Conservation (phyloP, 2,888 invertebrate genomes). For the Mayetiola destructor region DNA sequence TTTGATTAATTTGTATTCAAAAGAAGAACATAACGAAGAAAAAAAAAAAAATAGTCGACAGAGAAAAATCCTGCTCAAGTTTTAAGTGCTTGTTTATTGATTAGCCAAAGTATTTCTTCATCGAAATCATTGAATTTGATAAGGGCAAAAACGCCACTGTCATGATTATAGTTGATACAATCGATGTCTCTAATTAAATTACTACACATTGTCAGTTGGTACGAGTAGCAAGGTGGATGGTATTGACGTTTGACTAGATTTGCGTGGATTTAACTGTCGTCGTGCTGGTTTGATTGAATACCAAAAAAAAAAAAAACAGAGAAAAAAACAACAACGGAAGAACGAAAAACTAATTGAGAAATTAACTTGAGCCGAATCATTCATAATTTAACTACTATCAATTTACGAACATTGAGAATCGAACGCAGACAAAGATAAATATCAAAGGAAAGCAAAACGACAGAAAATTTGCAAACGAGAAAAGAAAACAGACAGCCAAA, state of each 20-base stretch:
- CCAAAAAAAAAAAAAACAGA: too few relatives aligned
- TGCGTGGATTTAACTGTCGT: too few relatives aligned
- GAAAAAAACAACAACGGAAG: not conserved
- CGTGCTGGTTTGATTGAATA: too few relatives aligned
- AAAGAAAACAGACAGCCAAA: not conserved
- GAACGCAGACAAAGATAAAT: not conserved
- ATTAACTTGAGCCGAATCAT: not conserved
- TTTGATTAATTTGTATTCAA: not conserved
- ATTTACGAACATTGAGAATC: not conserved
- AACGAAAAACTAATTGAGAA: not conserved
- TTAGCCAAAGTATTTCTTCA: not conserved
- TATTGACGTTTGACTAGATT: too few relatives aligned
- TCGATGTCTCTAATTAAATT: too few relatives aligned
- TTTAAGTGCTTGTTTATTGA: not conserved
- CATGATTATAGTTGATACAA: too few relatives aligned
- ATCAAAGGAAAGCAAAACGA: not conserved
- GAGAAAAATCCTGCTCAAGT: not conserved
- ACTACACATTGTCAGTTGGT: too few relatives aligned
- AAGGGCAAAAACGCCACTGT: too few relatives aligned
- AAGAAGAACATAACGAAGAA: not conserved
- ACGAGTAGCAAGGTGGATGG: not conserved
- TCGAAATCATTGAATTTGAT: too few relatives aligned
- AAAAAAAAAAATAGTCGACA: not conserved
- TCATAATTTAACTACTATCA: not conserved
- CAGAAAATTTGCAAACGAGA: not conserved